These are phyloP conservation scores for Ennomos erosarius DNA, from an alignment of 2,888 invertebrate species.

Conservation along the genomic window DNA sequence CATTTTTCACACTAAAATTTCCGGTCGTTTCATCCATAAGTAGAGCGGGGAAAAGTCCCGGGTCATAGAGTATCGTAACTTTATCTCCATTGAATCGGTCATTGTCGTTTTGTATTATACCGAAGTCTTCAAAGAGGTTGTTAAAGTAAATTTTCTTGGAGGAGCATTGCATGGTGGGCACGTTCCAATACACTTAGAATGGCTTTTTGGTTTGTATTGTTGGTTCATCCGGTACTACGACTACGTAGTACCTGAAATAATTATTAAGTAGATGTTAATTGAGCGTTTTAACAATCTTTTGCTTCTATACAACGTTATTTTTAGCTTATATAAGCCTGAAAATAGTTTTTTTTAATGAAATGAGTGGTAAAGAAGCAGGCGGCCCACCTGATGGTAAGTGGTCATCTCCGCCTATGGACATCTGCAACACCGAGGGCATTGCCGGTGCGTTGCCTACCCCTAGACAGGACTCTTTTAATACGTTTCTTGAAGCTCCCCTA, in stretches of 20 bases:
- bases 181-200: constrained; percentile 90
- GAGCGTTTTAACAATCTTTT: too few species aligned
- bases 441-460: too few species aligned
- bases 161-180: constrained; percentile 90
- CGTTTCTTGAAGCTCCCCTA: too few species aligned
- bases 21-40: constrained; percentile 79
- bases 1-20: constrained; percentile 85
- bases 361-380: too few species aligned
- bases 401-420: too few species aligned
- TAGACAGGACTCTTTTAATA: too few species aligned
- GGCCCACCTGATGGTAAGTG: too few species aligned
- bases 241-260: too few species aligned
- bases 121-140: constrained; percentile 83
- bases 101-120: constrained; percentile 87
- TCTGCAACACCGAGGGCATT: too few species aligned
- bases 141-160: constrained; percentile 86
- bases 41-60: constrained; percentile 89
- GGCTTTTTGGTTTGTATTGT: constrained; percentile 44
- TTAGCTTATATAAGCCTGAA: too few species aligned
- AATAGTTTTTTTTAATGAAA: too few species aligned
- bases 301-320: too few species aligned
- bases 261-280: constrained; percentile 71
- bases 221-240: constrained; percentile 62
- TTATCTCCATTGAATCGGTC: constrained; percentile 88
- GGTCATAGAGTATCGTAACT: constrained; percentile 90